phyloP scores from a whole-genome alignment of 2,113 vertebrate species.

The Crotalus tigris region DNA sequence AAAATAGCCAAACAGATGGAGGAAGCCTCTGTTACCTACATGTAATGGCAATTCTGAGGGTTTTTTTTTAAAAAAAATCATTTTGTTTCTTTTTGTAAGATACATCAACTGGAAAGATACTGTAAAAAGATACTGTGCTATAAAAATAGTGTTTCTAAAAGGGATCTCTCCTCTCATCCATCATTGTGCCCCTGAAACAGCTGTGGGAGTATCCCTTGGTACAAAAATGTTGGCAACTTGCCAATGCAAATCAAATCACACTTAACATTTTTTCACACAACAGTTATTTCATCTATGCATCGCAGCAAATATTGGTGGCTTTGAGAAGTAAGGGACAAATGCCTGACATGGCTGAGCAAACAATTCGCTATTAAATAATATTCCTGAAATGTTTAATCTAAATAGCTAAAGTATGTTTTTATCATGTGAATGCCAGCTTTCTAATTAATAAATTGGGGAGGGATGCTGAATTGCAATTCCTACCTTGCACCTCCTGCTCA shows the following conservation, averaged over 20 bases:
- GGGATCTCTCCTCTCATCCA: background rate
- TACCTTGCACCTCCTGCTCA: constrained; percentile 1
- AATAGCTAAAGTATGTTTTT: constrained; percentile 26
- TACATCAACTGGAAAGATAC: background rate
- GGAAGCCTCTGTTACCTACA: background rate
- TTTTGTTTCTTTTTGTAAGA: background rate
- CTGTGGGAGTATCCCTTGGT: constrained; percentile 2
- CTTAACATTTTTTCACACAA: constrained; percentile 24
- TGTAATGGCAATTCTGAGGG: background rate
- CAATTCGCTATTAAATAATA: constrained; percentile 24
- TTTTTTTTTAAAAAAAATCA: background rate
- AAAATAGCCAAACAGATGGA: constrained; percentile 1
- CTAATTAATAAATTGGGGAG: constrained; percentile 29
- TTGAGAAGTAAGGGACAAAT: constrained; percentile 17
- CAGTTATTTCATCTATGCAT: constrained; percentile 23
- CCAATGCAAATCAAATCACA: background rate
- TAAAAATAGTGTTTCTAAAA: background rate
- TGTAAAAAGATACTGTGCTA: background rate
- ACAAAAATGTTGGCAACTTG: constrained; percentile 9
- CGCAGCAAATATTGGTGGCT: background rate
- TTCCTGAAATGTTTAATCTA: constrained; percentile 34
- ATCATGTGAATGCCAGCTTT: constrained; percentile 27
- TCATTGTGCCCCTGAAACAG: constrained; percentile 26
- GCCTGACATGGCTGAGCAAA: constrained; percentile 35
- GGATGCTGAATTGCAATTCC: constrained; percentile 14